phyloP scores from a whole-genome alignment of 2,113 vertebrate genomes.

The Chaenocephalus aceratus region DNA sequence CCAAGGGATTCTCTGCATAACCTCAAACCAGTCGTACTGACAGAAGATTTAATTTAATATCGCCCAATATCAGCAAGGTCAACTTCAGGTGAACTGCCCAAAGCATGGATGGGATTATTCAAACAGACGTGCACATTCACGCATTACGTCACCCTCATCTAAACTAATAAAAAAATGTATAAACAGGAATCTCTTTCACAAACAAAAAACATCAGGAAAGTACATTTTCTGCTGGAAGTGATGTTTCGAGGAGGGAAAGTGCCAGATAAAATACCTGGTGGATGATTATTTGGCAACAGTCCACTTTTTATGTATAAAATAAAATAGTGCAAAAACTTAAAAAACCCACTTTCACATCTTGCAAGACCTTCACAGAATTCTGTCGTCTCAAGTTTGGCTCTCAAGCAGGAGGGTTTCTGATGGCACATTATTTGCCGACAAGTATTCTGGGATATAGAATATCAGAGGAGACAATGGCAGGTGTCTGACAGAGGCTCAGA shows the following conservation, averaged over 20 bases:
- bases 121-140: background rate
- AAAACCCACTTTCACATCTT: background rate
- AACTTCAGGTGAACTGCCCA: background rate
- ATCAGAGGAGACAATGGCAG: conserved; percentile 83
- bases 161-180: background rate
- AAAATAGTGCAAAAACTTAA: background rate
- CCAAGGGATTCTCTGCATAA: background rate
- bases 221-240: background rate
- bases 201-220: conserved; percentile 18
- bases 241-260: background rate
- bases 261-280: conserved; percentile 2
- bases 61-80: background rate
- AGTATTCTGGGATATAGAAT: background rate
- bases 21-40: background rate
- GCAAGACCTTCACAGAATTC: background rate
- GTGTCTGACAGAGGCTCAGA: conserved; percentile 79
- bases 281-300: conserved; percentile 1
- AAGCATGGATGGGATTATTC: background rate
- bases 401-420: background rate
- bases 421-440: background rate
- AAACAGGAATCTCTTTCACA: conserved; percentile 16
- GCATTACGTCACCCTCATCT: background rate
- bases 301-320: background rate
- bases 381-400: background rate
- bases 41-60: background rate